phyloP scores from a whole-genome alignment of 2,888 invertebrate species.

The Callosobruchus maculatus region DNA sequence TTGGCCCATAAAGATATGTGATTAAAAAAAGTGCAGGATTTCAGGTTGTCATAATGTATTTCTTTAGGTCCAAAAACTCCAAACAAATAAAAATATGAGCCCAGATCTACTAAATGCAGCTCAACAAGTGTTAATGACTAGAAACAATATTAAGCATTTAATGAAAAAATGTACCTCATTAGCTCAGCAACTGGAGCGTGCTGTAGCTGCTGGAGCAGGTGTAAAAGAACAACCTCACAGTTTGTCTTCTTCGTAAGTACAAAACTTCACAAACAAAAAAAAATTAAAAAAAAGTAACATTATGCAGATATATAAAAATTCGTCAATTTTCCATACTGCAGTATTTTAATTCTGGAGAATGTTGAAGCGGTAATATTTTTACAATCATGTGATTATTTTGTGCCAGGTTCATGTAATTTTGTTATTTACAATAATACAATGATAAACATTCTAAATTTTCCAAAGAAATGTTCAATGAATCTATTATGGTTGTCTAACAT shows the following conservation, averaged over 20 bases:
- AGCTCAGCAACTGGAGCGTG: slow-evolving; percentile 73
- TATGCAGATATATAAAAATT: too few species aligned
- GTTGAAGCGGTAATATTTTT: too few species aligned
- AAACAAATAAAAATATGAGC: slow-evolving; percentile 65
- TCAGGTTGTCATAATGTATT: background rate
- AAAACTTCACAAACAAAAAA: too few species aligned
- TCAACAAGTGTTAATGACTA: slow-evolving; percentile 63
- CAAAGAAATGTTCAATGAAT: background rate
- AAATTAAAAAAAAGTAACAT: too few species aligned
- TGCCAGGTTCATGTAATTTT: too few species aligned
- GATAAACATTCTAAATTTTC: too few species aligned
- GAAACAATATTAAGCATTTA: slow-evolving; percentile 72
- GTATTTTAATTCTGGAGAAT: too few species aligned
- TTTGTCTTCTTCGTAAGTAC: slow-evolving; percentile 60
- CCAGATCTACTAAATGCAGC: slow-evolving; percentile 79
- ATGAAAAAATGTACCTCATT: slow-evolving; percentile 84
- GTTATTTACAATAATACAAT: too few species aligned
- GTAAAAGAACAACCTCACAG: slow-evolving; percentile 72
- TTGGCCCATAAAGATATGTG: too few species aligned
- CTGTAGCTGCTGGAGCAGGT: slow-evolving; percentile 72
- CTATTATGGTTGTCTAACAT: background rate
- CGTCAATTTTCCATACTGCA: too few species aligned
- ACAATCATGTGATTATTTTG: too few species aligned
- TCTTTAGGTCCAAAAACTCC: slow-evolving; percentile 63
- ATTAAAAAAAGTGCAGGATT: too few species aligned